Conservation (phyloP, 1,140 invertebrate species). For the Brachionus calyciflorus region DNA sequence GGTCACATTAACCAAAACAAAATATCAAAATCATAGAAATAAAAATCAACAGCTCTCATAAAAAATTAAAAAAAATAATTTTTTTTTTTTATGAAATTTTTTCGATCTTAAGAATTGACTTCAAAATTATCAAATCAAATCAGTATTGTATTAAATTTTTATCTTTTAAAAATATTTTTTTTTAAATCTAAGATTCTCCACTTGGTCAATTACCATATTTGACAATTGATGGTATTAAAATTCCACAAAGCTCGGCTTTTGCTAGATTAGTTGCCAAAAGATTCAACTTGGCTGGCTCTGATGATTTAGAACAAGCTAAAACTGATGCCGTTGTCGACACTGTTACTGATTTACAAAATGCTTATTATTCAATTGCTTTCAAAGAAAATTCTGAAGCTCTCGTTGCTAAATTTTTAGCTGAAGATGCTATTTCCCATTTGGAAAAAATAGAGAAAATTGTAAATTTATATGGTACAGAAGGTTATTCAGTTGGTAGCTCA, state of each 20-base stretch:
- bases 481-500: slow-evolving; percentile 25
- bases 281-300: slow-evolving; percentile 14
- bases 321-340: slow-evolving; percentile 35
- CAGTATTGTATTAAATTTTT: neutral
- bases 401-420: slow-evolving; percentile 9
- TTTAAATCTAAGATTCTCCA: neutral
- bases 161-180: too few species aligned
- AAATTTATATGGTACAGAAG: slow-evolving; percentile 1
- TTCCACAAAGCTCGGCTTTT: slow-evolving; percentile 48
- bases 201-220: too few species aligned
- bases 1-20: too few species aligned
- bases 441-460: slow-evolving; percentile 29
- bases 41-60: too few species aligned
- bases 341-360: slow-evolving; percentile 22
- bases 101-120: too few species aligned
- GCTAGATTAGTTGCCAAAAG: slow-evolving; percentile 22
- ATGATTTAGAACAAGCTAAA: slow-evolving; percentile 41
- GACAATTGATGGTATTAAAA: slow-evolving; percentile 48
- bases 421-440: neutral
- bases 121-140: too few species aligned
- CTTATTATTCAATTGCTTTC: neutral
- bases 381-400: neutral
- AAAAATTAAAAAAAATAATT: too few species aligned
- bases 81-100: too few species aligned
- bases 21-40: too few species aligned